These are phyloP conservation scores for Drosophila prolongata DNA, from an alignment of 2,888 invertebrate species.

Conservation along the genomic window DNA sequence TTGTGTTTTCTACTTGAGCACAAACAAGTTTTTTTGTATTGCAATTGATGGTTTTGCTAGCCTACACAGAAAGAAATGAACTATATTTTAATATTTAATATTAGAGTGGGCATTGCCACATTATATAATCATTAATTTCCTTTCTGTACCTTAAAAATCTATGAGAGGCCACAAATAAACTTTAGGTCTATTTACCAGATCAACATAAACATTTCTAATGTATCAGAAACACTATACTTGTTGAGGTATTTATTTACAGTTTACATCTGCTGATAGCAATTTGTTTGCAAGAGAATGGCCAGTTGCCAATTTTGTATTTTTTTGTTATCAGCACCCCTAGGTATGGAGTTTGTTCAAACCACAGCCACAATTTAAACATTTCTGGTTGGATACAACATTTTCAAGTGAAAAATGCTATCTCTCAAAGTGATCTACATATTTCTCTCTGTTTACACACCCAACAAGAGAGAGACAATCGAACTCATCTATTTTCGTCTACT, in stretches of 20 bases:
- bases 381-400: not conserved
- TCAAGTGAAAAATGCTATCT: not conserved
- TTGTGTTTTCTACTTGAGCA: constrained; percentile 29
- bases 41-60: constrained; percentile 42
- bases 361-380: not conserved
- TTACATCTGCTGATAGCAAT: too few relatives aligned
- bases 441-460: constrained; percentile 9
- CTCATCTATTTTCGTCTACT: constrained; percentile 49
- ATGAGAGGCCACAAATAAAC: too few relatives aligned
- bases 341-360: not conserved
- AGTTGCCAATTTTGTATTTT: too few relatives aligned
- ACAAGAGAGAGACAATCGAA: constrained; percentile 26
- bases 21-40: constrained; percentile 41
- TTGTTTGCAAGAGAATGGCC: too few relatives aligned
- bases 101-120: too few relatives aligned
- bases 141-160: too few relatives aligned
- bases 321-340: too few relatives aligned
- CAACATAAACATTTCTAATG: too few relatives aligned
- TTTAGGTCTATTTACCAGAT: too few relatives aligned
- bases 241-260: too few relatives aligned
- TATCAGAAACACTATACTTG: too few relatives aligned
- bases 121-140: too few relatives aligned
- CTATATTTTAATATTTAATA: not conserved
- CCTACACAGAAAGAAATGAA: constrained; percentile 11
- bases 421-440: not conserved